These are phyloP conservation scores for Xiphophorus hellerii DNA, from an alignment of 2,113 vertebrate species.

Conservation along the genomic window DNA sequence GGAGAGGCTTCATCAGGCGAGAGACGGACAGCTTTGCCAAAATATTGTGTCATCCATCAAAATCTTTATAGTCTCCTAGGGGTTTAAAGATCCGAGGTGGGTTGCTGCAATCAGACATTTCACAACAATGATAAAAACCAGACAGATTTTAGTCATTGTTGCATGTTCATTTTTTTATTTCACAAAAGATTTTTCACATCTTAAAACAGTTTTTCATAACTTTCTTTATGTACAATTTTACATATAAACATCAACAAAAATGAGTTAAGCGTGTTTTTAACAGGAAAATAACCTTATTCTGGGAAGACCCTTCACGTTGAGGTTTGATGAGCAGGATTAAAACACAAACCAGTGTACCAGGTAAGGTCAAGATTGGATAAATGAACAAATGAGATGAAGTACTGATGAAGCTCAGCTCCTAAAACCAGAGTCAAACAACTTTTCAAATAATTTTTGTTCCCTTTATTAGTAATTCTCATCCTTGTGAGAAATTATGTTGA, in stretches of 20 bases:
- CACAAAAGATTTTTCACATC: slow-evolving; percentile 68
- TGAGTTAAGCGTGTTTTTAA: slow-evolving; percentile 28
- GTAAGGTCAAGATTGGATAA: slow-evolving; percentile 25
- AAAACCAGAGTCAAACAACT: background rate
- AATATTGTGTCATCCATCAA: slow-evolving; percentile 44
- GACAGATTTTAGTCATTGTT: slow-evolving; percentile 16
- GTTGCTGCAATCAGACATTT: slow-evolving; percentile 2
- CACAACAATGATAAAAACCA: slow-evolving; percentile 16
- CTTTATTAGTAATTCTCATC: background rate
- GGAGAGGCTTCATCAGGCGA: slow-evolving; percentile 9
- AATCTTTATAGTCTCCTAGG: slow-evolving; percentile 19
- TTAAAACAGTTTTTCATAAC: slow-evolving; percentile 74
- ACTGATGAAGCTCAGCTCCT: slow-evolving; percentile 49
- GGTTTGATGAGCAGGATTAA: slow-evolving; percentile 39
- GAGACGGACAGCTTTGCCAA: slow-evolving; percentile 42
- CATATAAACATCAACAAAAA: slow-evolving; percentile 71
- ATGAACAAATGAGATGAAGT: slow-evolving; percentile 20
- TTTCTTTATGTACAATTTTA: slow-evolving; percentile 81
- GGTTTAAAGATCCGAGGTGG: slow-evolving; percentile 17
- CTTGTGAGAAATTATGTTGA: background rate
- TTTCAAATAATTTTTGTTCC: background rate
- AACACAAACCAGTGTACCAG: slow-evolving; percentile 62
- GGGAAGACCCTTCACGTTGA: slow-evolving; percentile 54
- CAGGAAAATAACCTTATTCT: slow-evolving; percentile 43
- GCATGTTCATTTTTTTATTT: slow-evolving; percentile 67